phyloP scores from a whole-genome alignment of 2,797 vertebrate species.

The Anguilla pacifica region DNA sequence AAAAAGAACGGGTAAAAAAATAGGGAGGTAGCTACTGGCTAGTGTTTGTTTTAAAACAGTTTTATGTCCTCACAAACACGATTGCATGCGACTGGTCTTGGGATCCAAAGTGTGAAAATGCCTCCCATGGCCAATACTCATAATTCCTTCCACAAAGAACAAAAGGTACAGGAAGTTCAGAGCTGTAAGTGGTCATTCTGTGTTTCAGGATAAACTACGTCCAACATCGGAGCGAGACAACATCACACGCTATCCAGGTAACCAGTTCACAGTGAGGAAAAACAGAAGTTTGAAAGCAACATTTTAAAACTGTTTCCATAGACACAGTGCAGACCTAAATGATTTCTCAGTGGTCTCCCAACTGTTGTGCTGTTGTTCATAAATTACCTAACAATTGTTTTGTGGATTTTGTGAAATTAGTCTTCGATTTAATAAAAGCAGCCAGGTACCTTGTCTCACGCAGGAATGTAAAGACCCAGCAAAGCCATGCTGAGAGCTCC shows the following conservation, averaged over 20 bases:
- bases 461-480: not conserved
- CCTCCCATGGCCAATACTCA: constrained; percentile 40
- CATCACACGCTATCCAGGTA: constrained; percentile 22
- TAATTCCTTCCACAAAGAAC: constrained; percentile 33
- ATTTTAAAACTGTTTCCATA: not conserved
- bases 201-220: not conserved
- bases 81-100: not conserved
- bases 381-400: not conserved
- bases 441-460: not conserved
- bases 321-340: not conserved
- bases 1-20: not conserved
- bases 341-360: not conserved
- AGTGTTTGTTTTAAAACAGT: constrained; percentile 39
- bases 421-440: not conserved
- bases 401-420: not conserved
- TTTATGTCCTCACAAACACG: not conserved
- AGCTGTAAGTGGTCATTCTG: not conserved
- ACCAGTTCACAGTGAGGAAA: constrained; percentile 31
- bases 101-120: constrained; percentile 32
- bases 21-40: constrained; percentile 34
- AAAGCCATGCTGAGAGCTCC: not conserved
- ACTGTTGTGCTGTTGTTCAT: not conserved
- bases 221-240: not conserved
- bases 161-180: not conserved
- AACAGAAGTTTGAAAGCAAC: not conserved